Percentiles rank a stretch among this genome's conserved stretches.
phyloP scores from a whole-genome alignment of 2,797 vertebrate genomes.

The Sebastes melanostomus region DNA sequence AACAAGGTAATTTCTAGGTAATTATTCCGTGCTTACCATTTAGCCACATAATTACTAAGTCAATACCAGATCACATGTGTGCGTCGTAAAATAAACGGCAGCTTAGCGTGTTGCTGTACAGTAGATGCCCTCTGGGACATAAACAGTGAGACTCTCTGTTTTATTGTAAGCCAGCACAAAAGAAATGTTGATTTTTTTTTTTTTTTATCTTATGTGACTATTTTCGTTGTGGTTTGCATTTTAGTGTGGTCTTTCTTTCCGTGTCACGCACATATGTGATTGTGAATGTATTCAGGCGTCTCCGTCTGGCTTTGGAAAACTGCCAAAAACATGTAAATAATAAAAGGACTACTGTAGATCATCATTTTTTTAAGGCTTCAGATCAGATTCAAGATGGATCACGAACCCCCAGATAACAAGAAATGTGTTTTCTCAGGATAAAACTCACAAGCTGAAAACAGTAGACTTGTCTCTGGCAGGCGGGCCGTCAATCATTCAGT shows the following conservation, averaged over 20 bases:
- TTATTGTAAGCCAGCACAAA: not conserved
- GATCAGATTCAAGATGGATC: slow-evolving; percentile 10
- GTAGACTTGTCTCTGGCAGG: slow-evolving; percentile 16
- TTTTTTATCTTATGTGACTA: not conserved
- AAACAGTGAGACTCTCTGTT: slow-evolving; percentile 36
- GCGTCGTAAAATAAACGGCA: slow-evolving; percentile 72
- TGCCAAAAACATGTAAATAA: not conserved
- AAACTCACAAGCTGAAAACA: not conserved
- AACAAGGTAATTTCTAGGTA: slow-evolving; percentile 75
- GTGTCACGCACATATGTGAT: slow-evolving; percentile 6
- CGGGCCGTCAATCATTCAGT: slow-evolving; percentile 7
- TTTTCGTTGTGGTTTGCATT: slow-evolving; percentile 9
- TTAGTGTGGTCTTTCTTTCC: slow-evolving; percentile 4
- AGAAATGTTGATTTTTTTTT: not conserved
- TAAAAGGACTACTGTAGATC: not conserved
- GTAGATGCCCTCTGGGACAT: slow-evolving; percentile 52
- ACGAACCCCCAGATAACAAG: not conserved
- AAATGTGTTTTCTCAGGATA: not conserved
- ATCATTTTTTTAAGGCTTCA: not conserved
- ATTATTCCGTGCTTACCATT: slow-evolving; percentile 68
- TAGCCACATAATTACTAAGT: slow-evolving; percentile 73
- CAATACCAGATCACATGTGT: slow-evolving; percentile 69
- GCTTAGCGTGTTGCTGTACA: slow-evolving; percentile 45
- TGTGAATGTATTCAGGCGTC: not conserved
- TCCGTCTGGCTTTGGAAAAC: slow-evolving; percentile 6